A percentile compares a stretch with the other conserved stretches of the same genome.
phyloP scores from a whole-genome alignment of 2,113 vertebrate genomes.

The Ctenomys sociabilis region DNA sequence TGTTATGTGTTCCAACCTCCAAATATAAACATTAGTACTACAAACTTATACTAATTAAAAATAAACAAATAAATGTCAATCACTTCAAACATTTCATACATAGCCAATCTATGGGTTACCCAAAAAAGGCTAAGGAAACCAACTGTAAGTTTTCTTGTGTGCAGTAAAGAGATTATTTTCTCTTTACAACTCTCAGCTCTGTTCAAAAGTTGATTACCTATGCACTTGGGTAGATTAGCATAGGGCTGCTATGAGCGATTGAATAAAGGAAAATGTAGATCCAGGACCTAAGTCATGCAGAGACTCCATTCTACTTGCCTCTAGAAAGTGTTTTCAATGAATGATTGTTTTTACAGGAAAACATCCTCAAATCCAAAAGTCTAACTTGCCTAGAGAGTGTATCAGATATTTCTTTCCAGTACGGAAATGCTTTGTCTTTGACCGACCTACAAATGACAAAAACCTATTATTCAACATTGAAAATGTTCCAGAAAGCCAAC shows the following conservation, averaged over 20 bases:
- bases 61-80: no score
- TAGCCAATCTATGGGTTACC: neutral
- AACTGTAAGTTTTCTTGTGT: neutral
- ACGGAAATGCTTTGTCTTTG: slow-evolving; percentile 80
- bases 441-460: slow-evolving; percentile 57
- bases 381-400: slow-evolving; percentile 67
- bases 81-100: neutral
- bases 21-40: neutral
- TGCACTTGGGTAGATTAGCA: neutral
- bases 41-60: no score
- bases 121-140: neutral
- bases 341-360: slow-evolving; percentile 13
- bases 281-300: neutral
- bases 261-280: neutral
- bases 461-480: slow-evolving; percentile 43
- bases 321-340: neutral
- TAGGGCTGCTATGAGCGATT: neutral
- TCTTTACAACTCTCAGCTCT: no score
- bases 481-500: slow-evolving; percentile 46
- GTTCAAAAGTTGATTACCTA: no score
- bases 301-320: neutral
- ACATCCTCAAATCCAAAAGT: neutral
- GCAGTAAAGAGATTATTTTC: no score
- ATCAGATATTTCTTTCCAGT: slow-evolving; percentile 74
- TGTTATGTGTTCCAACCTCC: neutral